These are phyloP conservation scores for Lypha dubia DNA, from an alignment of 2,888 invertebrate genomes.

Conservation along the genomic window DNA sequence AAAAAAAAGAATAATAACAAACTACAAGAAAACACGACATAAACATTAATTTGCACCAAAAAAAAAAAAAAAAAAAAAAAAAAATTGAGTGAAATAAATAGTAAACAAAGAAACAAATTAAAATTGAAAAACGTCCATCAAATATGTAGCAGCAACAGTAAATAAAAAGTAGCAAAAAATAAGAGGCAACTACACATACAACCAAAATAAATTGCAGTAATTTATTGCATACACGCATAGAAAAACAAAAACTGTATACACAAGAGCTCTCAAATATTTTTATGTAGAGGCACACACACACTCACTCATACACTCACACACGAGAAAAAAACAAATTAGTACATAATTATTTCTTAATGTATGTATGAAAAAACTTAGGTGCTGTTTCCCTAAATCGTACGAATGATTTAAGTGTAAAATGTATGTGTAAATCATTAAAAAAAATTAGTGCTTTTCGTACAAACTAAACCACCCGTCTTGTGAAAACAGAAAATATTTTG, in stretches of 20 bases:
- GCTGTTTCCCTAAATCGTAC: too few species aligned
- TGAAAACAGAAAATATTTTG: too few species aligned
- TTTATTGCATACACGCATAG: constrained; percentile 73
- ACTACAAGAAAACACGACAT: constrained; percentile 74
- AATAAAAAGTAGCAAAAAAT: constrained; percentile 14
- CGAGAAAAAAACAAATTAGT: not conserved
- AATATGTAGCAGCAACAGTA: constrained; percentile 68
- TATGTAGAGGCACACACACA: not conserved
- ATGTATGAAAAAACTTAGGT: not conserved
- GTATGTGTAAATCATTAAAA: too few species aligned
- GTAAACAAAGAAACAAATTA: constrained; percentile 54
- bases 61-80: constrained; percentile 57
- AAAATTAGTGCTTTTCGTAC: too few species aligned
- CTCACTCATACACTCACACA: too few species aligned
- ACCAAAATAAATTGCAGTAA: constrained; percentile 79
- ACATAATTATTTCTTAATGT: not conserved
- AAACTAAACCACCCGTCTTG: too few species aligned
- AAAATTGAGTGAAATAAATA: not conserved
- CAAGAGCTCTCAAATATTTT: not conserved
- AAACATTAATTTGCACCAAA: constrained; percentile 79
- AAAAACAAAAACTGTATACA: constrained; percentile 1
- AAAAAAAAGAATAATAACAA: constrained; percentile 60
- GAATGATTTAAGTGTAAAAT: too few species aligned
- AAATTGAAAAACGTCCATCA: constrained; percentile 74
- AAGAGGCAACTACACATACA: constrained; percentile 16